A percentile compares a stretch with the other conserved stretches of the same genome.
Conservation (phyloP, 2,113 vertebrate genomes). For the Gracilinanus agilis region DNA sequence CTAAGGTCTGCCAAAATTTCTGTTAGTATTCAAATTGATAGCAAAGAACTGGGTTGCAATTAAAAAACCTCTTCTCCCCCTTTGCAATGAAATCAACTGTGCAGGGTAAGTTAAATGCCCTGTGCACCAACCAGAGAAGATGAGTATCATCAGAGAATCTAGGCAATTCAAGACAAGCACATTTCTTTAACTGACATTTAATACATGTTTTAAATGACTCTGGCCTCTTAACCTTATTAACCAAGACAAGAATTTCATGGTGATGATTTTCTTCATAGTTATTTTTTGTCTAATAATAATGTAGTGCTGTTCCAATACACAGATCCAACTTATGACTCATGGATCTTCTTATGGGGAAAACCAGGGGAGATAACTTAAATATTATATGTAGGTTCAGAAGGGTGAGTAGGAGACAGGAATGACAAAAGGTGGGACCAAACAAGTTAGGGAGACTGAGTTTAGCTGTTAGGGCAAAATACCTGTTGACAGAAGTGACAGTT, state of each 20-base stretch:
- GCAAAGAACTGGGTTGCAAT: background rate
- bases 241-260: background rate
- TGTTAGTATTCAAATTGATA: background rate
- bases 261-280: background rate
- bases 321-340: background rate
- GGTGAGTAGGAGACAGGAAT: no score
- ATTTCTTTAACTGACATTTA: background rate
- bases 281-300: background rate
- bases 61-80: background rate
- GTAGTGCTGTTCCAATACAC: background rate
- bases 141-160: background rate
- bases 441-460: no score
- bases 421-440: no score
- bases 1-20: fast-evolving
- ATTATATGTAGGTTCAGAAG: no score
- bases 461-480: no score
- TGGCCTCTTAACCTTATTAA: background rate
- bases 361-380: no score
- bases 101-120: background rate
- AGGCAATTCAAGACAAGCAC: background rate
- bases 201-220: background rate
- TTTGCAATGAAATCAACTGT: background rate
- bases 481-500: no score
- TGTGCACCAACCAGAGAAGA: background rate
- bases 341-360: no score